phyloP scores from a whole-genome alignment of 2,113 vertebrate species.

The rabbit (Oryctolagus cuniculus) region mOryCun1.1 NC_091434.1:145038501-145039000 shows the following conservation, averaged over 20 bases:
- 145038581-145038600: too few species aligned
- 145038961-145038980: neutral
- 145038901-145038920: neutral
- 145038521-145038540: neutral
- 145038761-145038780: neutral
- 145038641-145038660: too few species aligned
- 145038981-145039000: too few species aligned
- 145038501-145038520: neutral
- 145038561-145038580: too few species aligned
- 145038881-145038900: neutral
- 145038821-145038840: neutral
- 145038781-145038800: accelerated
- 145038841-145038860: accelerated
- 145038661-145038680: too few species aligned
- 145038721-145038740: too few species aligned
- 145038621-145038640: too few species aligned
- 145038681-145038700: too few species aligned
- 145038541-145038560: neutral
- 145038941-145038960: neutral
- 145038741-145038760: neutral
- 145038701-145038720: too few species aligned
- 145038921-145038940: neutral
- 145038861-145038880: neutral
- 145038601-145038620: too few species aligned
- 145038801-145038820: neutral